A percentile compares a stretch with the other conserved stretches of the same genome.
Conservation (phyloP, 2,888 invertebrate species). For the Ptychoptera contaminata region DNA sequence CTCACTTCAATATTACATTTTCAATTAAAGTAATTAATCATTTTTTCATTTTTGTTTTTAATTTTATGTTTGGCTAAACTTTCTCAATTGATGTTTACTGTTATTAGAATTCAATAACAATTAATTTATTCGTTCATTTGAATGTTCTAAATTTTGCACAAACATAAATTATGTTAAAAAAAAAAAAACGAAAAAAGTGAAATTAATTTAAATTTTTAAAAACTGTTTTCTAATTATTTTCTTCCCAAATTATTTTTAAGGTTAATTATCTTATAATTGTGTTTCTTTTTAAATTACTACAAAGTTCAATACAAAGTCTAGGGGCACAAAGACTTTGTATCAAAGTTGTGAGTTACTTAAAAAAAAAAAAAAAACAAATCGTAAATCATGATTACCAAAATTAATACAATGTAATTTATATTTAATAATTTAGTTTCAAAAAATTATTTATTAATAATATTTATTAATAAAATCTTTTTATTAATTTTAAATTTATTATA, state of each 20-base stretch:
- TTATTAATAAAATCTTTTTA: too few relatives aligned
- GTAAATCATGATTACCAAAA: slow-evolving; percentile 1
- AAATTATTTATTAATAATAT: too few relatives aligned
- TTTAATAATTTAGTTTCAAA: slow-evolving; percentile 1
- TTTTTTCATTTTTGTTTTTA: too few relatives aligned
- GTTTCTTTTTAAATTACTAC: background rate
- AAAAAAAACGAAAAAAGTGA: background rate
- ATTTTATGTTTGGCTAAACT: too few relatives aligned
- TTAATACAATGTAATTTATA: background rate
- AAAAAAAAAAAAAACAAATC: background rate
- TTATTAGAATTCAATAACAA: background rate
- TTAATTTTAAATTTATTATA: too few relatives aligned
- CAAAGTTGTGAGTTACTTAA: slow-evolving; percentile 2
- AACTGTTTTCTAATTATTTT: too few relatives aligned
- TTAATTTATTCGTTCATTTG: background rate
- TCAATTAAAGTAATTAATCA: too few relatives aligned
- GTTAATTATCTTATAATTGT: background rate
- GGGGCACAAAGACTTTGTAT: slow-evolving; percentile 9
- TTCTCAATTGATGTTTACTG: too few relatives aligned
- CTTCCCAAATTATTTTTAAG: too few relatives aligned
- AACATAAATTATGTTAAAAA: background rate
- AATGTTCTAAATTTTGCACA: background rate
- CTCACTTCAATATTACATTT: too few relatives aligned
- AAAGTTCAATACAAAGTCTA: slow-evolving; percentile 6
- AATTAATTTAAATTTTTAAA: too few relatives aligned